A percentile compares a stretch with the other conserved stretches of the same genome.
phyloP scores from a whole-genome alignment of 2,888 invertebrate genomes.

The Cryptocheilus praepositus region DNA sequence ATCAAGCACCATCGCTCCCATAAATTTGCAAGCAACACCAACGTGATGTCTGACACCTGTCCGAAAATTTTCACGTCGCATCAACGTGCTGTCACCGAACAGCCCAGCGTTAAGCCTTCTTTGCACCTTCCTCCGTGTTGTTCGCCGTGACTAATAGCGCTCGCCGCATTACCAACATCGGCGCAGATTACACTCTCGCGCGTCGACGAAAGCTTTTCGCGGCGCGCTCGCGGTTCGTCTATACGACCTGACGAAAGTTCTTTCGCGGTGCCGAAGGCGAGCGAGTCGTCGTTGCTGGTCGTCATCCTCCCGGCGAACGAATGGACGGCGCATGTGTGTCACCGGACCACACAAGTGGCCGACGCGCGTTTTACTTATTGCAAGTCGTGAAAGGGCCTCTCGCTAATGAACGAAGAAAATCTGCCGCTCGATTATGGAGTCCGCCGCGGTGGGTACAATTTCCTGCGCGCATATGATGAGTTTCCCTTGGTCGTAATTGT shows the following conservation, averaged over 20 bases:
- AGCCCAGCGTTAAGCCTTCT: no score
- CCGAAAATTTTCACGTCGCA: no score
- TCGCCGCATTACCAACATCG: constrained; percentile 44
- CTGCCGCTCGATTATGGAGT: no score
- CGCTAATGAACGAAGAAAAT: no score
- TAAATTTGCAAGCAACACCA: no score
- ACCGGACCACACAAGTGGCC: constrained; percentile 28
- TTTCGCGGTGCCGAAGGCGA: constrained; percentile 23
- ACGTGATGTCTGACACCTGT: no score
- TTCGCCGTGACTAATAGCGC: constrained; percentile 46
- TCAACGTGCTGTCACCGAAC: no score
- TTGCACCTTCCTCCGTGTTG: constrained; percentile 21
- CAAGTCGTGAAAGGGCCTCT: no score
- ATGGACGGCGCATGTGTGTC: constrained; percentile 29
- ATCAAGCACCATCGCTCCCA: no score
- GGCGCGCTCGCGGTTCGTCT: constrained; percentile 29
- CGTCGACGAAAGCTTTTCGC: constrained; percentile 25
- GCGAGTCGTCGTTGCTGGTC: constrained; percentile 24
- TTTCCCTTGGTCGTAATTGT: no score
- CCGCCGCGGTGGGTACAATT: no score
- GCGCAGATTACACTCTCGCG: constrained; percentile 31
- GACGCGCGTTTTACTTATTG: constrained; percentile 1
- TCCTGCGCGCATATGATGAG: no score
- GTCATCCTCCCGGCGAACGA: constrained; percentile 21
- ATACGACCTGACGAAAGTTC: constrained; percentile 33